phyloP scores from a whole-genome alignment of 2,888 invertebrate species.

The Pristionchus entomophagus region DNA sequence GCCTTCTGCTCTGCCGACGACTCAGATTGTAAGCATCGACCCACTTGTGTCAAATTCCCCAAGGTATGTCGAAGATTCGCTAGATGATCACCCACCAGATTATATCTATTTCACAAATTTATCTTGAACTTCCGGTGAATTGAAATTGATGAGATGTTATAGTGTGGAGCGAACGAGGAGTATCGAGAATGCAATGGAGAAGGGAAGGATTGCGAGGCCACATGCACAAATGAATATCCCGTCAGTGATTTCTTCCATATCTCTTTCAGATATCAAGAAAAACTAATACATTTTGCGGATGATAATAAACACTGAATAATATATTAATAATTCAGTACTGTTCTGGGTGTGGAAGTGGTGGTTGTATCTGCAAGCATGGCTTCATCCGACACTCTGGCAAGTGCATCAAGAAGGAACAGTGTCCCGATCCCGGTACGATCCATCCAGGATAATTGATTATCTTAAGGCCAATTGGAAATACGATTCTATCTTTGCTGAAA shows the following conservation, averaged over 20 bases:
- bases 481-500: not conserved
- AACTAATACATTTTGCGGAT: not conserved
- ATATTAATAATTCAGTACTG: not conserved
- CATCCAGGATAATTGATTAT: not conserved
- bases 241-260: no score
- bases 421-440: not conserved
- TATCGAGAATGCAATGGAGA: slow-evolving; percentile 30
- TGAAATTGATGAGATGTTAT: not conserved
- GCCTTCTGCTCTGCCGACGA: not conserved
- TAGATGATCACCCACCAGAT: no score
- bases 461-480: no score
- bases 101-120: no score
- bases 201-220: not conserved
- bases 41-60: not conserved
- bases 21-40: not conserved
- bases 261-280: not conserved
- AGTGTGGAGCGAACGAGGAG: slow-evolving; percentile 21
- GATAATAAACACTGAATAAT: not conserved
- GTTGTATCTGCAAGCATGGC: not conserved
- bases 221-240: not conserved
- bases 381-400: not conserved
- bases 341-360: not conserved
- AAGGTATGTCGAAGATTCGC: no score
- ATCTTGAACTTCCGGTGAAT: not conserved
- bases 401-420: slow-evolving; percentile 1